These are phyloP conservation scores for Clangula hyemalis DNA, from an alignment of 2,797 vertebrate species.

Conservation along the genomic window DNA sequence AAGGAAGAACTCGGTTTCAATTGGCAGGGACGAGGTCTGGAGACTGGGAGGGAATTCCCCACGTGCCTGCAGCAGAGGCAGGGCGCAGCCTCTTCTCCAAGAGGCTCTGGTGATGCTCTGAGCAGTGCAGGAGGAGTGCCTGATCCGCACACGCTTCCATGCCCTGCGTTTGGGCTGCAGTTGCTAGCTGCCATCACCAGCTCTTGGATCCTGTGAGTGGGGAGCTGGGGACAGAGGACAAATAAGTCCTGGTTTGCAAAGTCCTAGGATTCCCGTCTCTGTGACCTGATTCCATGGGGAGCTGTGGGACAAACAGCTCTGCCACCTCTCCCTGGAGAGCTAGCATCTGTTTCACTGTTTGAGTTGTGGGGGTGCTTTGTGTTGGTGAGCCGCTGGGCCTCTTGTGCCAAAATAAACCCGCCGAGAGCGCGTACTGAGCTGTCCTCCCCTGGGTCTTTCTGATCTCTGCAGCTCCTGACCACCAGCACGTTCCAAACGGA, in stretches of 20 bases:
- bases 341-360: background rate
- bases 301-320: background rate
- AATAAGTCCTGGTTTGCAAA: background rate
- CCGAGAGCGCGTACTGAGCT: background rate
- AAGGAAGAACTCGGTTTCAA: background rate
- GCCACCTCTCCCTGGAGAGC: background rate
- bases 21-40: background rate
- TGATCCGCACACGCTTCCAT: accelerated
- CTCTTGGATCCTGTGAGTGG: accelerated
- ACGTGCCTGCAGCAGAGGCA: background rate
- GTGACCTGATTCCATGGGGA: background rate
- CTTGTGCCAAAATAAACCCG: background rate
- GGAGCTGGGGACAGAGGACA: background rate
- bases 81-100: background rate
- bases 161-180: background rate
- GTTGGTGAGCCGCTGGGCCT: background rate
- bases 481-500: conserved; percentile 88
- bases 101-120: background rate
- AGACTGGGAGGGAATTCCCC: background rate
- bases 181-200: background rate
- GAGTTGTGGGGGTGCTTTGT: background rate
- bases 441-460: background rate
- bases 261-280: background rate
- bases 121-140: background rate
- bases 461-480: conserved; percentile 76